These are phyloP conservation scores for Azemiops feae DNA, from an alignment of 2,113 vertebrate genomes.

Conservation along the genomic window DNA sequence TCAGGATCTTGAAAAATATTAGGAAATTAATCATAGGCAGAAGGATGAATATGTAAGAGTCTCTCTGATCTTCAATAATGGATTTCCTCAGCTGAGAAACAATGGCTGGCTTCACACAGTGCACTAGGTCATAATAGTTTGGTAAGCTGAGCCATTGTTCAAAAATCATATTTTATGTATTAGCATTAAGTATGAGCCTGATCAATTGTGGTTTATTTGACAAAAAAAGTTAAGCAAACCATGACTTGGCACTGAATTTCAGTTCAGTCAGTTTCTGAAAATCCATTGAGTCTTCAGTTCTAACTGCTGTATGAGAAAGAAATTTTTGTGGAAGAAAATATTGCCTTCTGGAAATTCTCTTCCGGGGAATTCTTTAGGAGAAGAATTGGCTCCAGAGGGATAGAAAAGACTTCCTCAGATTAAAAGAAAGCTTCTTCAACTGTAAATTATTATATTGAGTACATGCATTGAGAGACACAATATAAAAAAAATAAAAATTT, in stretches of 20 bases:
- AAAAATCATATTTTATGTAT: background rate
- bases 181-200: background rate
- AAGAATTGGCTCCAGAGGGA: too few relatives aligned
- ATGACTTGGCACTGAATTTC: background rate
- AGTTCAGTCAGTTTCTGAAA: background rate
- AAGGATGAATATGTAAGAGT: background rate
- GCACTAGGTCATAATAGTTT: background rate
- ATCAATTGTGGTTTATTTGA: background rate
- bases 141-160: background rate
- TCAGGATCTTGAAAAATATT: background rate
- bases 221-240: background rate
- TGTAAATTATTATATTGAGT: background rate
- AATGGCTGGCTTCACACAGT: background rate
- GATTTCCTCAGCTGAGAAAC: background rate
- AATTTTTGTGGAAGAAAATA: background rate
- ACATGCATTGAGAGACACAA: background rate
- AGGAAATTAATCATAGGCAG: background rate
- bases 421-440: background rate
- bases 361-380: too few relatives aligned
- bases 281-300: background rate
- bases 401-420: too few relatives aligned
- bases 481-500: background rate
- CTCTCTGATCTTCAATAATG: background rate
- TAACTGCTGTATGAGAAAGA: background rate
- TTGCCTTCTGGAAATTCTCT: background rate